Base-by-base conservation (phyloP, 2,888 invertebrate species). In the Perithous albicinctus region DNA sequence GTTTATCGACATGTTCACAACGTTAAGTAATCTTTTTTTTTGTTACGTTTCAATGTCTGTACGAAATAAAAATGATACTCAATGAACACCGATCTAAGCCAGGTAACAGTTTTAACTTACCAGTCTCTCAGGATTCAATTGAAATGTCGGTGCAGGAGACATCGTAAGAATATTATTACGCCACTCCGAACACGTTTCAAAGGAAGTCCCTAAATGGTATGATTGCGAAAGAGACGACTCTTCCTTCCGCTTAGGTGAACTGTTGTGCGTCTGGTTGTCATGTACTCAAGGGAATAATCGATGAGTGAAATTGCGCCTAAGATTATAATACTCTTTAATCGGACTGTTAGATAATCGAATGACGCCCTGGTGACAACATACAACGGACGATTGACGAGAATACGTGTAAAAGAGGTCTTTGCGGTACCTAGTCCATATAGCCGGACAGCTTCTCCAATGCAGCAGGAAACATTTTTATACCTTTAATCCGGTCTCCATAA, bases 191-290 rank as follows among this genome's bases (percentile, higher is more conserved):
- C 38, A 23, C 51, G 69, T 69, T 69, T 69, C 51, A 3, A 54
- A 38, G 38, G 51, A 69, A 69, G 23, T 41, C 69, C 69, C 12
- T 69, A 26, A 54, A 41, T 69, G 69, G 69, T 10, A 3, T n/a
- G 51, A 82, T 82, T 82, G 67, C 82, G 38, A 51, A 78, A 82
- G 70, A 56, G n/a, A 72, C 51, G 63, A 12, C 29, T 78, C 82
- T 82, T 82, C 82, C 82, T 82, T 82, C 82, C 78, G 82, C 26
- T 32, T 18, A 56, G 32, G 51, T 23, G 51, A 51, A 51, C 43
- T 12, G 38, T 66, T 56, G 56, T 32, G 46, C 69, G 7, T 8
- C 7, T n/a, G 32, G 26, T 38, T 15, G 18, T 70, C 20, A 35
- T 66, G 59, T 66, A 72, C 75, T 48, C 70, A 15, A 46, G 70